Evolutionary conservation across 1,140 invertebrate species (phyloP).

Genomic region (Drosophila auraria): DNA sequence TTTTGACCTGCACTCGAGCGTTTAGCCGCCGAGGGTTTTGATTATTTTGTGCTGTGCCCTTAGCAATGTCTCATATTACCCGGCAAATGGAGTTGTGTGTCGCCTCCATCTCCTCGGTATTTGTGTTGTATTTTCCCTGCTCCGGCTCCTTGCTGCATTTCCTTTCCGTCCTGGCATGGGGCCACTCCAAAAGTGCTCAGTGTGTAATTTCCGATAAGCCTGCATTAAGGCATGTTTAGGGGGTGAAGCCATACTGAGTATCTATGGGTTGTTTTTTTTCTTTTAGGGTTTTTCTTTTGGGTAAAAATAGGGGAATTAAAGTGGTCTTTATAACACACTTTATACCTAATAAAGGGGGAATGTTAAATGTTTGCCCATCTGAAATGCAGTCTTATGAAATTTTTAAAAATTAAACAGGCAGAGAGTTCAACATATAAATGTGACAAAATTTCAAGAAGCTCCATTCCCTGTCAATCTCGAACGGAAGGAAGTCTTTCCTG

Average conservation of each 20-base stretch:
- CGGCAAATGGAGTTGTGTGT: constrained; percentile 10
- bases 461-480: too few relatives aligned
- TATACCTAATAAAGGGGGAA: background rate
- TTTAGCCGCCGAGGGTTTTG: constrained; percentile 44
- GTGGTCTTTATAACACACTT: background rate
- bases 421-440: too few relatives aligned
- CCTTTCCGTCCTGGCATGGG: constrained; percentile 24
- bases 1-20: constrained; percentile 49
- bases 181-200: constrained; percentile 25
- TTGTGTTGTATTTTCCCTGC: constrained; percentile 14
- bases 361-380: background rate
- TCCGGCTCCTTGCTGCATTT: constrained; percentile 27
- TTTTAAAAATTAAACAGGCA: background rate
- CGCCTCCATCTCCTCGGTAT: background rate
- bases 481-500: background rate
- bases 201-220: constrained; percentile 43
- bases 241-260: constrained; percentile 18
- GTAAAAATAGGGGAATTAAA: background rate
- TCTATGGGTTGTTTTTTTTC: background rate
- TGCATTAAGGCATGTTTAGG: constrained; percentile 13
- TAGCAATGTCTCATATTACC: constrained; percentile 49
- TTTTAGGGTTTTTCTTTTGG: background rate
- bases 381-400: background rate
- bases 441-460: too few relatives aligned
- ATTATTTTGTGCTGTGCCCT: constrained; percentile 43